phyloP scores from a whole-genome alignment of 2,797 vertebrate species.

The Enteromius viviparus region DNA sequence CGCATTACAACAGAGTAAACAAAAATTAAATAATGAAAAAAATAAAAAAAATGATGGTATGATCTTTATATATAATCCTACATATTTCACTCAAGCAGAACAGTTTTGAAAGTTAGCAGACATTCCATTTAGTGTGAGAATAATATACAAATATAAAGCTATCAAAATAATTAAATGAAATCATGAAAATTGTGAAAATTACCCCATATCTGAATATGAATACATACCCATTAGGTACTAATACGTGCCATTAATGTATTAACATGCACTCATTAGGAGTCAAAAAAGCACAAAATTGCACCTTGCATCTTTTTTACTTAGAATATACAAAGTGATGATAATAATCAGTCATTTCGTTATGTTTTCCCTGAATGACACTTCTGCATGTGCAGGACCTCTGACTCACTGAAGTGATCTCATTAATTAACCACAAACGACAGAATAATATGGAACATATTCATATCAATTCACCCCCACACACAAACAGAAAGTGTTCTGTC shows the following conservation, averaged over 20 bases:
- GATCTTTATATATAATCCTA: no score
- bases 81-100: no score
- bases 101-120: neutral
- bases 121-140: neutral
- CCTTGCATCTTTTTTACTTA: neutral
- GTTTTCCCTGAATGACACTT: neutral
- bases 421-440: conserved; percentile 53
- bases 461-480: neutral
- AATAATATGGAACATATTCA: conserved; percentile 49
- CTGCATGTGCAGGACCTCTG: neutral
- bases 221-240: neutral
- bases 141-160: neutral
- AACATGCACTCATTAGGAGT: neutral
- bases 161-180: neutral
- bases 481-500: neutral
- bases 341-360: no score
- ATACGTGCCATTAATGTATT: neutral
- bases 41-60: neutral
- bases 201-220: neutral
- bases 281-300: neutral
- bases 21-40: neutral
- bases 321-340: neutral
- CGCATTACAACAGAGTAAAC: no score
- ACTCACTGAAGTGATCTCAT: conserved; percentile 54
- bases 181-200: neutral